Percentiles rank a stretch among this genome's conserved stretches.
Evolutionary conservation across 2,888 invertebrate species (phyloP).

Genomic region (Hirtodrosophila confusa): DNA sequence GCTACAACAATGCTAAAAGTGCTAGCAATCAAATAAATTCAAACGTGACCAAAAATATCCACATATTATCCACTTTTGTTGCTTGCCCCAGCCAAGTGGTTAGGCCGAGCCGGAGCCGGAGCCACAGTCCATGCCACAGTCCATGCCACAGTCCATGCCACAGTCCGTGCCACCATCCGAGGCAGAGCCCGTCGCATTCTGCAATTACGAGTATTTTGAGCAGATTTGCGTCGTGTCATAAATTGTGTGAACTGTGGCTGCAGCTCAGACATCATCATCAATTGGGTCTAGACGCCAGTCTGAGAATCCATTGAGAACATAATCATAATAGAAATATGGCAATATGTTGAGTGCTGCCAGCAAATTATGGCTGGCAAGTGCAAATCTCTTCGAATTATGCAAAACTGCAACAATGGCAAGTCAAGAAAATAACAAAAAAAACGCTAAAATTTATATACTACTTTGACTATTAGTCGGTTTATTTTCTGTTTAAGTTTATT

Average conservation of each 20-base stretch:
- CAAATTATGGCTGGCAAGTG: conserved; percentile 27
- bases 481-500: no score
- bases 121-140: not conserved
- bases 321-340: conserved; percentile 59
- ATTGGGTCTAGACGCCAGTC: conserved; percentile 63
- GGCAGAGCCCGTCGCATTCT: conserved; percentile 30
- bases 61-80: conserved; percentile 77
- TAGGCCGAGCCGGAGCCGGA: conserved; percentile 12
- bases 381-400: conserved; percentile 6
- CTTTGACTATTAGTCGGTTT: no score
- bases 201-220: conserved; percentile 72
- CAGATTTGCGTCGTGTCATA: conserved; percentile 78
- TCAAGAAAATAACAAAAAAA: no score
- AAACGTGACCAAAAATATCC: conserved; percentile 82
- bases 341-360: conserved; percentile 44
- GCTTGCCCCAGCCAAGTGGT: conserved; percentile 31
- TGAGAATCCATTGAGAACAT: conserved; percentile 53
- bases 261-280: conserved; percentile 71
- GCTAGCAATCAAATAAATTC: conserved; percentile 81
- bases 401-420: not conserved
- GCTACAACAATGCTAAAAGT: conserved; percentile 79
- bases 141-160: not conserved
- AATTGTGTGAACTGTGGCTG: conserved; percentile 47
- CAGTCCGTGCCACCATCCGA: not conserved
- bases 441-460: no score